These are phyloP conservation scores for Lathamus discolor DNA, from an alignment of 2,113 vertebrate genomes.

Conservation along the genomic window DNA sequence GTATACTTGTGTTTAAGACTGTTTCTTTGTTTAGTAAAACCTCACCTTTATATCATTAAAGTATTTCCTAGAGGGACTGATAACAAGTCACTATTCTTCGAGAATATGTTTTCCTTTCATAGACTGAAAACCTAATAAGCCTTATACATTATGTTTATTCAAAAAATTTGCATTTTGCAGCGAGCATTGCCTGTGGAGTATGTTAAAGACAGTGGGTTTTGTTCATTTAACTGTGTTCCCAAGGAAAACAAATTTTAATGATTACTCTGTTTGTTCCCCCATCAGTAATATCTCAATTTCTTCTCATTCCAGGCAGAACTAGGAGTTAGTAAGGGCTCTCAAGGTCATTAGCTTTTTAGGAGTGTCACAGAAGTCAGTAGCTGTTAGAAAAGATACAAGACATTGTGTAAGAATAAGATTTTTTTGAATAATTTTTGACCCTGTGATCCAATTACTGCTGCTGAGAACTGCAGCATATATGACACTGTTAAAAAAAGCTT, in stretches of 20 bases:
- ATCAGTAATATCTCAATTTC: not conserved
- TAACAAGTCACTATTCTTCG: not conserved
- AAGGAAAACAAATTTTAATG: not conserved
- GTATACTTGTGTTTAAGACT: not conserved
- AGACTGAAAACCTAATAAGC: not conserved
- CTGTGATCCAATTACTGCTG: not conserved
- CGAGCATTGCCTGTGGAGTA: fast-evolving
- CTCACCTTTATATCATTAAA: not conserved
- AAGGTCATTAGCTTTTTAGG: not conserved
- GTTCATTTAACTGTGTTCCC: not conserved
- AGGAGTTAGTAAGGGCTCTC: not conserved
- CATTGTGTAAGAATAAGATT: not conserved
- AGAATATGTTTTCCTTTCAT: not conserved
- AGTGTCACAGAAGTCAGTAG: not conserved
- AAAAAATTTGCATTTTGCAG: not conserved
- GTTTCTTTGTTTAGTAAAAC: not conserved
- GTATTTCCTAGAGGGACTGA: not conserved
- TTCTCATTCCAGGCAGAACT: not conserved
- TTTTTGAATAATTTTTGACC: not conserved
- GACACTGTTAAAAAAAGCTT: not conserved
- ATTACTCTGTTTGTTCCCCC: not conserved
- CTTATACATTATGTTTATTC: not conserved
- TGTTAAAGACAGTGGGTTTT: not conserved
- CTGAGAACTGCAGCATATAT: not conserved
- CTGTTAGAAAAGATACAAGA: not conserved